Evolutionary conservation across 2,888 invertebrate genomes (phyloP).

Genomic region (Dermolepida albohirtum): DNA sequence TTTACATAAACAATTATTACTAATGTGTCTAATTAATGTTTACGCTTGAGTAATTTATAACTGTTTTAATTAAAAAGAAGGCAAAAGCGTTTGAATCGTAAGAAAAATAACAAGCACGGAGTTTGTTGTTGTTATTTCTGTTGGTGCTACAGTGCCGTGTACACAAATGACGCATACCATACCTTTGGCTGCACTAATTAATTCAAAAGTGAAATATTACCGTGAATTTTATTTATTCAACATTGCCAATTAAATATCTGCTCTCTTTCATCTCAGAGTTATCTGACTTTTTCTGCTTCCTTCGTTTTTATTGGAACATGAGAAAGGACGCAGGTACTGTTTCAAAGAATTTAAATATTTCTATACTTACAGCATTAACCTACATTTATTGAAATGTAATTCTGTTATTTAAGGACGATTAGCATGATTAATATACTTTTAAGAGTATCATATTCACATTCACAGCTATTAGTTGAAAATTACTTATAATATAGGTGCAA

Average conservation of each 20-base stretch:
- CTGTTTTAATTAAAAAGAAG: slow-evolving; percentile 28
- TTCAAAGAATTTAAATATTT: too few species aligned
- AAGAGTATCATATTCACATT: too few species aligned
- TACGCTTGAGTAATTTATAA: slow-evolving; percentile 27
- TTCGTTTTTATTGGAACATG: too few species aligned
- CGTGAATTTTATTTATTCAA: slow-evolving; percentile 13
- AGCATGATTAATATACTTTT: neutral
- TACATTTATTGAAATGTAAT: too few species aligned
- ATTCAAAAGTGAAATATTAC: slow-evolving; percentile 26
- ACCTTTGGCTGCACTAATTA: slow-evolving; percentile 7
- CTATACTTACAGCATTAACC: neutral
- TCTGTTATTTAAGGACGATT: neutral
- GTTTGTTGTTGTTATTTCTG: slow-evolving; percentile 3
- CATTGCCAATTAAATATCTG: neutral
- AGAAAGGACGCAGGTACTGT: too few species aligned
- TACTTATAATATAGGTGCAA: too few species aligned
- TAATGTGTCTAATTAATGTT: slow-evolving; percentile 10
- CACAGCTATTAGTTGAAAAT: too few species aligned
- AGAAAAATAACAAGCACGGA: slow-evolving; percentile 3
- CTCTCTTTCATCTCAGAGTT: too few species aligned
- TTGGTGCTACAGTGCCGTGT: neutral
- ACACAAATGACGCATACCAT: slow-evolving; percentile 7
- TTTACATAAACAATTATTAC: slow-evolving; percentile 18
- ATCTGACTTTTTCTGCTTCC: too few species aligned
- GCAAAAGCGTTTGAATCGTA: slow-evolving; percentile 15